Percentiles rank a stretch among this genome's conserved stretches.
Conservation (phyloP, 2,113 vertebrate genomes). For the Turnix velox region DNA sequence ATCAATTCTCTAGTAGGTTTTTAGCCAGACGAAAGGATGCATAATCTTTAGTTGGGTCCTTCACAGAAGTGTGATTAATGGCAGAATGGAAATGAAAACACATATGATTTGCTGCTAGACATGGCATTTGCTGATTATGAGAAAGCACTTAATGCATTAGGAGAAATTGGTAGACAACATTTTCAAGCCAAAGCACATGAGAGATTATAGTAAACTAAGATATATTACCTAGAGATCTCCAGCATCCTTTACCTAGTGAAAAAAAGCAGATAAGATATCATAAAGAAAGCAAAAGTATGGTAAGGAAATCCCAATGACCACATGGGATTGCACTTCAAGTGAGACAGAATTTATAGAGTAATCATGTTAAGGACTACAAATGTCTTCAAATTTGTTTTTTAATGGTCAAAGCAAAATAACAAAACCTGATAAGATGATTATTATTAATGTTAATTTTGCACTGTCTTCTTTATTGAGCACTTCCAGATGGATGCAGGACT, state of each 20-base stretch:
- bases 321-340: background rate
- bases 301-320: background rate
- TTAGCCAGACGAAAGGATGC: background rate
- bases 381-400: background rate
- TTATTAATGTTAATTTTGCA: background rate
- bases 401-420: background rate
- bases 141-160: conserved; percentile 58
- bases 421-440: background rate
- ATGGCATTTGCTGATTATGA: conserved; percentile 53
- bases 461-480: background rate
- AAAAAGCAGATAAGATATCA: conserved; percentile 46
- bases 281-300: conserved; percentile 18
- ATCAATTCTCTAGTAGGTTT: conserved; percentile 22
- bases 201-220: conserved; percentile 10
- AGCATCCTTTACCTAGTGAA: conserved; percentile 23
- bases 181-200: background rate
- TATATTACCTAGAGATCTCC: background rate
- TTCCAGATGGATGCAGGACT: background rate
- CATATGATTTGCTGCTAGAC: conserved; percentile 51
- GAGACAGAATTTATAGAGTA: background rate
- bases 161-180: background rate
- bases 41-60: conserved; percentile 30
- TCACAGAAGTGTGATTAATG: conserved; percentile 45
- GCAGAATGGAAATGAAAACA: conserved; percentile 46
- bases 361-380: background rate